These are phyloP conservation scores for Rhinoderma darwinii DNA, from an alignment of 2,113 vertebrate genomes.

Conservation along the genomic window DNA sequence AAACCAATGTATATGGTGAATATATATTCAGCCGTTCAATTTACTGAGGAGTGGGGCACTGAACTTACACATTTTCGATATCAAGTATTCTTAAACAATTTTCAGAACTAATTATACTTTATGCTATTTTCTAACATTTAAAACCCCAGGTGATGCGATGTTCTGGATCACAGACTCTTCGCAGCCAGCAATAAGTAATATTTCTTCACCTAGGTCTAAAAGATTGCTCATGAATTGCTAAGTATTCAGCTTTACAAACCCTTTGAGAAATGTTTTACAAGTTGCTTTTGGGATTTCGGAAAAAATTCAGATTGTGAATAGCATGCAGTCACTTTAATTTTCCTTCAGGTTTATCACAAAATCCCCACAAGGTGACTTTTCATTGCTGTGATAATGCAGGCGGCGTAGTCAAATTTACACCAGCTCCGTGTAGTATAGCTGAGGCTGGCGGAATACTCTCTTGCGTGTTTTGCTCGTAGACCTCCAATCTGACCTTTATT, in stretches of 20 bases:
- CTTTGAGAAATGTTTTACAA: conserved; percentile 46
- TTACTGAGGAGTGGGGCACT: background rate
- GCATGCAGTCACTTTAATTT: conserved; percentile 49
- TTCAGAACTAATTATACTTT: conserved; percentile 13
- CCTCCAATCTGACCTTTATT: conserved; percentile 47
- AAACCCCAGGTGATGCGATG: background rate
- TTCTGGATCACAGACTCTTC: conserved; percentile 2
- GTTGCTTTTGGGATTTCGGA: conserved; percentile 48
- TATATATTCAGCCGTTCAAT: background rate
- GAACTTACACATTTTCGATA: background rate
- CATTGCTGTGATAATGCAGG: conserved; percentile 48
- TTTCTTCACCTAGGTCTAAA: conserved; percentile 26
- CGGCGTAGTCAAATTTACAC: conserved; percentile 57
- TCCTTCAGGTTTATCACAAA: conserved; percentile 44
- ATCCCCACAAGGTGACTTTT: conserved; percentile 56
- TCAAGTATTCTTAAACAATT: background rate
- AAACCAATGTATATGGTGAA: background rate
- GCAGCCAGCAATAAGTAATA: conserved; percentile 12
- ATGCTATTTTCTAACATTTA: background rate
- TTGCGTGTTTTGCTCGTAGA: conserved; percentile 22
- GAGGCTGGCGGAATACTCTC: conserved; percentile 32
- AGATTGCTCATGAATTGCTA: conserved; percentile 43
- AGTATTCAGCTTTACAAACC: conserved; percentile 19
- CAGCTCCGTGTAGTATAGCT: conserved; percentile 33
- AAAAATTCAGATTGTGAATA: conserved; percentile 50